phyloP scores from a whole-genome alignment of 92 coral and sea anemone genomes.

The Anthopleura xanthogrammica region DNA sequence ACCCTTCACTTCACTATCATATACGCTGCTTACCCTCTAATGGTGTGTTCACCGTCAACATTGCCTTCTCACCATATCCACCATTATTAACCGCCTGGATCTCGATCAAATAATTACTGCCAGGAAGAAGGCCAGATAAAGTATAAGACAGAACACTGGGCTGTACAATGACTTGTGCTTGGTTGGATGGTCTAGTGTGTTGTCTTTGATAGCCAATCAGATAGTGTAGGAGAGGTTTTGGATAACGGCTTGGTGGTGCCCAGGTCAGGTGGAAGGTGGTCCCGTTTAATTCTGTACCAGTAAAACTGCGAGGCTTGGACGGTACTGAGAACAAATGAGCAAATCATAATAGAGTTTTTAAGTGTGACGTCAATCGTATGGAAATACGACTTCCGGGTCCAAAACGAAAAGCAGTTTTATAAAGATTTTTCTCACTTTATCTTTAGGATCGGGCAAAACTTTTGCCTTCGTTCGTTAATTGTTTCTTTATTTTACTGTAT shows the following conservation, averaged over 20 bases:
- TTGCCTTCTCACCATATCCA: constrained; percentile 11
- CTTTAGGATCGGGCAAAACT: no score
- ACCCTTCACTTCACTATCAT: neutral
- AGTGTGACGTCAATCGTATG: no score
- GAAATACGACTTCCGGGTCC: no score
- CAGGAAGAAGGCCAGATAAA: constrained; percentile 18
- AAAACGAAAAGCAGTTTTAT: no score
- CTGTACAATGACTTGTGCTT: neutral
- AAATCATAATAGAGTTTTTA: no score
- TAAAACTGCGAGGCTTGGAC: constrained; percentile 7
- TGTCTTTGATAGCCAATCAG: neutral
- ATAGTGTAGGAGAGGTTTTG: constrained; percentile 14
- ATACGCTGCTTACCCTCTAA: constrained; percentile 6
- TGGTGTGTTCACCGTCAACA: constrained; percentile 1
- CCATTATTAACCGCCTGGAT: constrained; percentile 10
- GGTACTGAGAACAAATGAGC: constrained; percentile 2
- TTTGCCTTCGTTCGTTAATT: no score
- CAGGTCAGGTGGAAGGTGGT: constrained; percentile 14
- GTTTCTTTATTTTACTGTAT: no score
- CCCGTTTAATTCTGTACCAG: neutral
- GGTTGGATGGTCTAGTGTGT: neutral
- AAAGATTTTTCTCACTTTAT: no score
- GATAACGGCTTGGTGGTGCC: neutral
- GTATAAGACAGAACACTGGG: neutral
- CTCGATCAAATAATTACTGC: constrained; percentile 9